Percentiles rank a stretch among this genome's conserved stretches.
phyloP scores from a whole-genome alignment of 2,888 invertebrate species.

The Agrochola lychnidis region DNA sequence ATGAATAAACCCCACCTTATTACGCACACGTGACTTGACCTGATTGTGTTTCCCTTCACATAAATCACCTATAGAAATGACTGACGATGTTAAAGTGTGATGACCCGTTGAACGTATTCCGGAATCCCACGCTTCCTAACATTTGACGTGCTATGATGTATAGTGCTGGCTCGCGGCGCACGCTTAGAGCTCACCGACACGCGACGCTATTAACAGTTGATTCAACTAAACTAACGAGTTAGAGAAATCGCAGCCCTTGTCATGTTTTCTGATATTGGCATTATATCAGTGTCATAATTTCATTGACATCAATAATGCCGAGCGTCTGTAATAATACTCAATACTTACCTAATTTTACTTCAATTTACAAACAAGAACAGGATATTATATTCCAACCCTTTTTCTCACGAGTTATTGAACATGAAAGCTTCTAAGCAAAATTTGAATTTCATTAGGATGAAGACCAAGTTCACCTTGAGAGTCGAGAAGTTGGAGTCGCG shows the following conservation, averaged over 20 bases:
- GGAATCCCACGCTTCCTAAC: not conserved
- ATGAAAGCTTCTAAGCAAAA: not conserved
- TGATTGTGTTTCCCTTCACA: not conserved
- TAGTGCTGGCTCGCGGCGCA: too few species aligned
- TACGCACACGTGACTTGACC: not conserved
- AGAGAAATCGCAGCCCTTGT: not conserved
- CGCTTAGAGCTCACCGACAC: not conserved
- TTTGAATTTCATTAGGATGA: not conserved
- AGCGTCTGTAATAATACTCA: not conserved
- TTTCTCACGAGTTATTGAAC: not conserved
- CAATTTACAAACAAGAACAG: not conserved
- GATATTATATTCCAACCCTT: not conserved
- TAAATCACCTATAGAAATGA: slow-evolving; percentile 13
- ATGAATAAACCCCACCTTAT: not conserved
- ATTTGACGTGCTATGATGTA: slow-evolving; percentile 17
- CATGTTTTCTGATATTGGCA: not conserved
- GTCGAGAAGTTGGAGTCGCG: too few species aligned
- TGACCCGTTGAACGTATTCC: slow-evolving; percentile 12
- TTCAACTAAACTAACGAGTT: not conserved
- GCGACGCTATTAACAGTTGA: too few species aligned
- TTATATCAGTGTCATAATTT: not conserved
- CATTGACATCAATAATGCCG: not conserved
- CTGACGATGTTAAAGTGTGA: not conserved
- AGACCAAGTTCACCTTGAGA: too few species aligned
- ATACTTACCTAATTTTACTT: not conserved